phyloP scores from a whole-genome alignment of 2,797 vertebrate species.

The Ara ararauna region DNA sequence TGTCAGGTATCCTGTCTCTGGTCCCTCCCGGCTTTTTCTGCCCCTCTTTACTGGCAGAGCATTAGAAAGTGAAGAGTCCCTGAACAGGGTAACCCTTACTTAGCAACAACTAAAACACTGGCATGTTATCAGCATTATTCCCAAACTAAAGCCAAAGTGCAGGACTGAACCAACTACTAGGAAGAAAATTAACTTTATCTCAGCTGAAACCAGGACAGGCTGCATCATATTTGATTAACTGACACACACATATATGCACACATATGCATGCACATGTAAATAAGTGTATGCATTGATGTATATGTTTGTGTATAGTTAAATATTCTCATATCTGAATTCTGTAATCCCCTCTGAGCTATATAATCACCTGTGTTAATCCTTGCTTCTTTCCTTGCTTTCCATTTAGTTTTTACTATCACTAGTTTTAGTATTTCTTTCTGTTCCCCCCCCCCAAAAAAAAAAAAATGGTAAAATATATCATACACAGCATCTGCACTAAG shows the following conservation, averaged over 20 bases:
- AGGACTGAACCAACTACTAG: no score
- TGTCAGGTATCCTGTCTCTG: no score
- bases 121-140: no score
- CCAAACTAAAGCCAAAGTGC: no score
- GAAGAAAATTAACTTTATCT: no score
- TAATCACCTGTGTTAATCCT: neutral
- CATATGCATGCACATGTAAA: neutral
- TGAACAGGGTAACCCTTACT: no score
- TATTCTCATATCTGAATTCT: neutral
- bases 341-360: neutral
- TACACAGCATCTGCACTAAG: neutral
- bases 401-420: neutral
- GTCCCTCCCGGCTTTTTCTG: no score
- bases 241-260: accelerated
- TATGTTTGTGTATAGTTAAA: neutral
- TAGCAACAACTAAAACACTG: no score
- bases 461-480: neutral
- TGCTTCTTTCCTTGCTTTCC: neutral
- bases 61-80: no score
- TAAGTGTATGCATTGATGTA: neutral
- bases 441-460: neutral
- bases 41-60: no score
- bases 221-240: neutral
- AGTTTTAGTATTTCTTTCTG: neutral
- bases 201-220: no score